A percentile compares a stretch with the other conserved stretches of the same genome.
phyloP scores from a whole-genome alignment of 1,140 invertebrate genomes.

The Ephestia elutella region DNA sequence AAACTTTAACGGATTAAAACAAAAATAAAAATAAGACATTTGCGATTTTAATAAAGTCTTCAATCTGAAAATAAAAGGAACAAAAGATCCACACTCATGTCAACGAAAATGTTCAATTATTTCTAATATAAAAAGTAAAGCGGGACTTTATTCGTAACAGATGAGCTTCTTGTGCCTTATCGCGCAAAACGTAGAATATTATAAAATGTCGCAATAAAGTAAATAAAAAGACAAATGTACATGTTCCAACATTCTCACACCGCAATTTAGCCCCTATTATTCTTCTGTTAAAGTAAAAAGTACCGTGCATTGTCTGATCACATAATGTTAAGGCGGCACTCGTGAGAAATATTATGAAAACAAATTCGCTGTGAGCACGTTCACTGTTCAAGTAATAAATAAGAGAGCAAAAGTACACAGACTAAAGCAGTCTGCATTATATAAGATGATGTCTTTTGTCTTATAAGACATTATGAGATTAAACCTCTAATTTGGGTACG shows the following conservation, averaged over 20 bases:
- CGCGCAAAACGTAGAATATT: slow-evolving; percentile 64
- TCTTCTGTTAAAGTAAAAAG: slow-evolving; percentile 26
- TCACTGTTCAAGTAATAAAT: slow-evolving; percentile 68
- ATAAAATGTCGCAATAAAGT: slow-evolving; percentile 70
- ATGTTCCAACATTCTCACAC: slow-evolving; percentile 20
- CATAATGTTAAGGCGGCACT: slow-evolving; percentile 50
- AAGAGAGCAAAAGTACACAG: slow-evolving; percentile 60
- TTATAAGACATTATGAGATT: neutral
- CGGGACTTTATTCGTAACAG: slow-evolving; percentile 37
- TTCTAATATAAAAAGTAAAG: neutral
- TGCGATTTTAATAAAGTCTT: too few species aligned
- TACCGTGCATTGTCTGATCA: slow-evolving; percentile 28
- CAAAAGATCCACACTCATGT: neutral
- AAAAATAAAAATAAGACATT: too few species aligned
- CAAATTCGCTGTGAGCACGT: slow-evolving; percentile 72
- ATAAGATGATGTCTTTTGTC: neutral
- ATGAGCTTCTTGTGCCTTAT: slow-evolving; percentile 59
- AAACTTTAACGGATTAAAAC: too few species aligned
- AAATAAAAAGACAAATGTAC: slow-evolving; percentile 69
- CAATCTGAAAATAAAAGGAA: slow-evolving; percentile 43
- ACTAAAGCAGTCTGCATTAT: neutral
- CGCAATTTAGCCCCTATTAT: slow-evolving; percentile 32
- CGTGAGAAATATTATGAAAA: slow-evolving; percentile 72
- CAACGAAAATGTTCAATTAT: slow-evolving; percentile 1
- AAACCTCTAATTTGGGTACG: too few species aligned